Base-by-base conservation (phyloP, 1,140 invertebrate genomes). In the Anastrepha obliqua region DNA sequence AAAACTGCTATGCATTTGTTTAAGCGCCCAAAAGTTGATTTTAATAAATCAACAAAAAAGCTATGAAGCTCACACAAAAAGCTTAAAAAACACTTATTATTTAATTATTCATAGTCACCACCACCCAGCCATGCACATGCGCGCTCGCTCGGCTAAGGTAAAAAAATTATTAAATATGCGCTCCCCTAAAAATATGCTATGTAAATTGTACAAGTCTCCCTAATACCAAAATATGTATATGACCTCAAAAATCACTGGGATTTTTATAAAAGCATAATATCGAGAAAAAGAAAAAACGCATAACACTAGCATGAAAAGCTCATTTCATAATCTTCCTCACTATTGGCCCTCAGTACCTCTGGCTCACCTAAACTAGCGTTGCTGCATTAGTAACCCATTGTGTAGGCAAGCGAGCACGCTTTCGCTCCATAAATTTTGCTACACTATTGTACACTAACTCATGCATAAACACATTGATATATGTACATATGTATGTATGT, bases 181-280 rank as follows among this genome's bases (percentile, higher is more conserved):
- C 3, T 0, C 64, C 29, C 64, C 64, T 13, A 20, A 67, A 67
- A 67, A 20, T 67, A 29, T 42, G 64, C 29, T 39, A 39, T 9
- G 11, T 42, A 67, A 67, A 67, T 67, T 67, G 11, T 20, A n/a
- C 29, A 39, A 67, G 29, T 39, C 20, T 67, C 8, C 6, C 29
- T 39, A 67, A 67, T 1, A 29, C 29, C 29, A 29, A 65, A 65
- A 44, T 70, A 13, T 29, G 29, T 29, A 29, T 70, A 70, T 70
- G 39, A 11, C 65, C 39, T 5, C 15, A 74, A 74, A 74, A 47
- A 47, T n/a, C 5, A 8, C 3, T 6, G 4, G 13, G 3, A 13
- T 17, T n/a, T n/a, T 74, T 74, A 74, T 4, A 74, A 44, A 74
- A 74, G 39, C 67, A 47, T 17, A 74, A 74, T 47, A 74, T 74